Evolutionary conservation across 2,888 invertebrate genomes (phyloP), one percentile per base, ranked within the genome.

Genomic region (Proisotoma minuta): DNA sequence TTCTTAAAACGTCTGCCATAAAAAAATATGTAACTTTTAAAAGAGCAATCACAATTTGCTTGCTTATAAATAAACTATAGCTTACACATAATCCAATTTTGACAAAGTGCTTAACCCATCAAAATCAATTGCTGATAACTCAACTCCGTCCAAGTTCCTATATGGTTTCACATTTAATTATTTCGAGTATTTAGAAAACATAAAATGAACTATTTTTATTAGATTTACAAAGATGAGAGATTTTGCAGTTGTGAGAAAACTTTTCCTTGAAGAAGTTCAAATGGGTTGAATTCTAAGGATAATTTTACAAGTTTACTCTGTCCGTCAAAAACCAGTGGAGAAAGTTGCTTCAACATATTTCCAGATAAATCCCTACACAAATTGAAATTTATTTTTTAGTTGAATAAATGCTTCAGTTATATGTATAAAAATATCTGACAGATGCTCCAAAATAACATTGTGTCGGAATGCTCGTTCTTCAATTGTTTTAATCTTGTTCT

Each of bases 141-240:
- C 81, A 23, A 85, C 81, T 2, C 80, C 82, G 59, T 82, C 80
- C 26, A 85, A 75, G 69, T 82, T 81, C 51, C 83, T 82, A 72
- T 29, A 69, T 76, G 70, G 60, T 60, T 22, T 67, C 61, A 53
- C 57, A 58, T 59, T n/a, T n/a, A n/a, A n/a, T n/a, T n/a, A n/a
- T n/a, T 50, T 34, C 43, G 20, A 47, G 20, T 47, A 5, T n/a
- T 5, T 24, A 24, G 8, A 26, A 8, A 26, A 22, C 8, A 50
- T 24, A 18, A 8, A 26, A 50, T 26, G 23, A n/a, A 22, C 18
- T 8, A 50, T 50, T 50, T 50, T 24, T 15, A 34, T 34, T 8
- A 34, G 15, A 34, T 56, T 59, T 40, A 60, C 50, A 69, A 51
- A 2, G 49, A 51, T 8, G 3, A n/a, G 8, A 69, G 59, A 20